Base-by-base conservation (phyloP, 2,888 invertebrate species). In the Dexiosoma caninum region DNA sequence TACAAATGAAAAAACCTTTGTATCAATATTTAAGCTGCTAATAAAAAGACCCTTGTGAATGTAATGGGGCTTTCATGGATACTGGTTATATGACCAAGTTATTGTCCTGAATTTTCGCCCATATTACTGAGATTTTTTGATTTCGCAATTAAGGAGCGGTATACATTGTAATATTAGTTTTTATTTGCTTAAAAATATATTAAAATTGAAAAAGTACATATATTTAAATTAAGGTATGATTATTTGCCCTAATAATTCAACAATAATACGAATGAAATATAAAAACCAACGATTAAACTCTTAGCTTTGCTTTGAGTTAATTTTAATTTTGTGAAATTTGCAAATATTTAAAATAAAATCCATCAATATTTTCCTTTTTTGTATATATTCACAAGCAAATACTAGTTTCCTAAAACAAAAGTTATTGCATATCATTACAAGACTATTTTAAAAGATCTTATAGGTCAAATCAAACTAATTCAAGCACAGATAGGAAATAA, bases 391-490 rank as follows among this genome's bases (percentile, higher is more conserved):
- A 42, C 62, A 40, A 78, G 21, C 77, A 78, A 77, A 70, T 77
- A 77, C 69, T 40, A 40, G 62, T 55, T 46, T 40, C 12, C 14
- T 21, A 23, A 30, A 23, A 30, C 9, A 32, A 76, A 46, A 76
- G 67, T 37, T 19, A 81, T 81, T 77, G 74, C 72, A 77, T 74
- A 72, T 77, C 62, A 81, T 77, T 77, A 81, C 67, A 77, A 81
- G 72, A 62, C 72, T 70, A 81, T 40, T 72, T 67, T 64, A 64
- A 57, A 77, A 57, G 40, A 77, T 69, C 77, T 77, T 62, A 35
- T 77, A 81, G 77, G 81, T 81, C 81, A 81, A 35, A 49, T 14
- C 14, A 37, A 78, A 71, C 55, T 42, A 64, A 78, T 67, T 49
- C 27, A 59, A 35, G 16, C 21, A 30, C 23, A 62, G 9, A 37